A percentile compares a stretch with the other conserved stretches of the same genome.
Conservation (phyloP, 1,140 invertebrate genomes). For the Agrilus planipennis region DNA sequence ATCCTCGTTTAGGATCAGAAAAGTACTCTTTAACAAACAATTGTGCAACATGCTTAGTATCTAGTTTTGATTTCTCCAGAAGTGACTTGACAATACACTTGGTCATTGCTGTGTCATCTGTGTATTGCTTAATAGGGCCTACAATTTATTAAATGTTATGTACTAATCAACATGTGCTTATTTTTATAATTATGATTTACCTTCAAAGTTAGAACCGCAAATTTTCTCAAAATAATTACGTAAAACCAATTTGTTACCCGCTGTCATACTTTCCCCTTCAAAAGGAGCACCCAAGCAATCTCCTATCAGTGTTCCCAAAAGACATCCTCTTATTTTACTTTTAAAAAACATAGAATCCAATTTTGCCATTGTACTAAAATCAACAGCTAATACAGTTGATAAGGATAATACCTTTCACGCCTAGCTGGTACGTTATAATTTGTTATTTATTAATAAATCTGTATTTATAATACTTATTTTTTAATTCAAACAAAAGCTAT, state of each 20-base stretch:
- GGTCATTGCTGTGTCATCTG: conserved; percentile 72
- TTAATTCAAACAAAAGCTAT: too few species aligned
- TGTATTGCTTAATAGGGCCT: conserved; percentile 51
- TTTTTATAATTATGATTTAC: too few species aligned
- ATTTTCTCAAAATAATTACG: conserved; percentile 49
- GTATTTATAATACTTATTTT: too few species aligned
- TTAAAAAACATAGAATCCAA: conserved; percentile 35
- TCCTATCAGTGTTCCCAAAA: conserved; percentile 56
- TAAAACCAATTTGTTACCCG: conserved; percentile 40
- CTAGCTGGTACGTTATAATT: too few species aligned
- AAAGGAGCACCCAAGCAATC: conserved; percentile 62
- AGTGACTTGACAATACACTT: conserved; percentile 51
- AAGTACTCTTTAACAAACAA: conserved; percentile 56
- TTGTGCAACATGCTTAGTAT: conserved; percentile 46
- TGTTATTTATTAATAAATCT: too few species aligned
- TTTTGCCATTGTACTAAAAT: conserved; percentile 15
- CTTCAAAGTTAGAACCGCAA: conserved; percentile 41
- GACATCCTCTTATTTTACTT: conserved; percentile 52
- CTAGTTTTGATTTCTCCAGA: conserved; percentile 44
- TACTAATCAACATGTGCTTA: neutral
- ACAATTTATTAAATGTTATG: conserved; percentile 10
- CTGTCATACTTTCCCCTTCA: conserved; percentile 44
- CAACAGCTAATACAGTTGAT: neutral
- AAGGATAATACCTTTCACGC: too few species aligned
- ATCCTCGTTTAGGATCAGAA: conserved; percentile 50